Evolutionary conservation across 2,888 invertebrate genomes (phyloP).

Genomic region (Phania funesta): DNA sequence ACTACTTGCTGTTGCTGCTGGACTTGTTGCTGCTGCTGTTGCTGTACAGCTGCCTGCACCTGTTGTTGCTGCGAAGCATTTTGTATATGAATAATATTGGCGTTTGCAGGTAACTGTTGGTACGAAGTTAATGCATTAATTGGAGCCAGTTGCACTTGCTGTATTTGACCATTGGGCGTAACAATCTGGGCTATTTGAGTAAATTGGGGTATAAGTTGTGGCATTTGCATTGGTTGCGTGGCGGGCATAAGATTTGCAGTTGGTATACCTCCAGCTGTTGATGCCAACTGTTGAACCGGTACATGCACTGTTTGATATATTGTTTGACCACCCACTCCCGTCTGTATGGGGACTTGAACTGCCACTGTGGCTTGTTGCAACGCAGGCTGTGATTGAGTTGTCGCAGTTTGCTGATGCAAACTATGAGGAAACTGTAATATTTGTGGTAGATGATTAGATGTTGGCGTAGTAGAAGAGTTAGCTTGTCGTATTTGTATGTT

Average conservation of each 20-base stretch:
- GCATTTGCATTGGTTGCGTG: slow-evolving; percentile 80
- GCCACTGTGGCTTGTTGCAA: slow-evolving; percentile 86
- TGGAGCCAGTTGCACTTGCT: slow-evolving; percentile 92
- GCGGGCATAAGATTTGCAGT: slow-evolving; percentile 81
- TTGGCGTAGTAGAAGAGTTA: slow-evolving; percentile 71
- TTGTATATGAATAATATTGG: slow-evolving; percentile 79
- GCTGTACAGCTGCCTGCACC: slow-evolving; percentile 68
- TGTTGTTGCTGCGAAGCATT: slow-evolving; percentile 70
- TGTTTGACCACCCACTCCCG: slow-evolving; percentile 89
- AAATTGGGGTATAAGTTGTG: slow-evolving; percentile 90
- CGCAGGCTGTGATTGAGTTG: slow-evolving; percentile 50
- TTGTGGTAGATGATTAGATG: slow-evolving; percentile 73
- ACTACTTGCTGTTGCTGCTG: slow-evolving; percentile 67
- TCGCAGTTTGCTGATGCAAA: slow-evolving; percentile 69
- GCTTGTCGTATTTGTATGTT: slow-evolving; percentile 86
- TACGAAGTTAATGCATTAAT: slow-evolving; percentile 80
- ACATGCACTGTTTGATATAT: slow-evolving; percentile 97
- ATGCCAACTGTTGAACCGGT: slow-evolving; percentile 89
- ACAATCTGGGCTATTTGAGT: slow-evolving; percentile 91
- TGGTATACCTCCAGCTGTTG: slow-evolving; percentile 78
- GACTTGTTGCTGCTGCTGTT: slow-evolving; percentile 70
- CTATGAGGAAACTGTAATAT: slow-evolving; percentile 79
- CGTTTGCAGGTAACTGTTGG: slow-evolving; percentile 76
- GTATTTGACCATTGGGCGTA: slow-evolving; percentile 93
- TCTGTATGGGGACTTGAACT: slow-evolving; percentile 85